Evolutionary conservation across 2,113 vertebrate species (phyloP).

Genomic region (Paratilapia polleni): DNA sequence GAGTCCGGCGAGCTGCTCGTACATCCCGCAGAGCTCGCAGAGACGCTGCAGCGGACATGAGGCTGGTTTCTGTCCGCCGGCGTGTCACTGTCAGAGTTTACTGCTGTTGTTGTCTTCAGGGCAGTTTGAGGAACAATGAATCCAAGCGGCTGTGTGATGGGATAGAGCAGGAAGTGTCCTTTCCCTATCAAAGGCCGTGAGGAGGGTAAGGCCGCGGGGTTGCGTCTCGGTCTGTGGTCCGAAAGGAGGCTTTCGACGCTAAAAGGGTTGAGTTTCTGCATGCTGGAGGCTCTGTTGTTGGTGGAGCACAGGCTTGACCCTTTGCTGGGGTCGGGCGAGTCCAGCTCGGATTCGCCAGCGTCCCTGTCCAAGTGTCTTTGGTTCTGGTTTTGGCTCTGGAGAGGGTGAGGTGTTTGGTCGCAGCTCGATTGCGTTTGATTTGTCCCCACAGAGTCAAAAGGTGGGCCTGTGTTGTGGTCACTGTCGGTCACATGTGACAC

Average conservation of each 20-base stretch:
- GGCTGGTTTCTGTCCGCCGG: slow-evolving; percentile 38
- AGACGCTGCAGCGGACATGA: slow-evolving; percentile 44
- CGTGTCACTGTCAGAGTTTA: slow-evolving; percentile 74
- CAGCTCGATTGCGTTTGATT: slow-evolving; percentile 80
- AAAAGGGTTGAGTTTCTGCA: slow-evolving; percentile 92
- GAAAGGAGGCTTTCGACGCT: slow-evolving; percentile 95
- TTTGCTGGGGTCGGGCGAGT: slow-evolving; percentile 77
- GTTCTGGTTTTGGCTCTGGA: slow-evolving; percentile 76
- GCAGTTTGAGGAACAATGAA: slow-evolving; percentile 94
- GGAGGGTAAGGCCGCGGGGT: slow-evolving; percentile 84
- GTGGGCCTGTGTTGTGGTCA: slow-evolving; percentile 68
- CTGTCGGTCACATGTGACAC: slow-evolving; percentile 86
- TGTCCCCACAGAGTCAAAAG: slow-evolving; percentile 65
- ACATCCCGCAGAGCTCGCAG: slow-evolving; percentile 66
- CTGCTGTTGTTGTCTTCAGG: slow-evolving; percentile 73
- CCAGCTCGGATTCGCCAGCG: slow-evolving; percentile 82
- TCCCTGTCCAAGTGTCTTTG: slow-evolving; percentile 88
- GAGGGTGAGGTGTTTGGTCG: slow-evolving; percentile 79
- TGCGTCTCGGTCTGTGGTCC: slow-evolving; percentile 90
- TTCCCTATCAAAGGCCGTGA: slow-evolving; percentile 92
- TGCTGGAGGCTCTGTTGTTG: slow-evolving; percentile 74
- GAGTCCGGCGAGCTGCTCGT: slow-evolving; percentile 61
- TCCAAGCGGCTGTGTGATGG: slow-evolving; percentile 94
- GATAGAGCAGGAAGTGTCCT: slow-evolving; percentile 94
- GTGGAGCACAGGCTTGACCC: slow-evolving; percentile 76